A percentile compares a stretch with the other conserved stretches of the same genome.
These are phyloP conservation scores for Zootoca vivipara DNA, from an alignment of 2,113 vertebrate species.

Conservation along the genomic window DNA sequence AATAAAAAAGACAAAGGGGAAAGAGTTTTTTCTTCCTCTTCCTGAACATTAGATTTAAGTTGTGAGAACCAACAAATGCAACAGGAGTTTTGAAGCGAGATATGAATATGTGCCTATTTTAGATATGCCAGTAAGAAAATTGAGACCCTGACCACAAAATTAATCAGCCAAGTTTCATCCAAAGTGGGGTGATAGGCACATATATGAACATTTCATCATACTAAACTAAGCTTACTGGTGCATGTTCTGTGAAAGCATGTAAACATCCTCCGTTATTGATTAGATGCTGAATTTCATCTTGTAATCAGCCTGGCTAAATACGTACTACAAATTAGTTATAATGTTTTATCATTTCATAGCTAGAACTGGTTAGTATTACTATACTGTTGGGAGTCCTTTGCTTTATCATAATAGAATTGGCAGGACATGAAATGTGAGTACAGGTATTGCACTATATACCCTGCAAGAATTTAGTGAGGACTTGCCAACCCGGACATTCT, in stretches of 20 bases:
- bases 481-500: constrained; percentile 10
- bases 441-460: not conserved
- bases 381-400: constrained; percentile 10
- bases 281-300: not conserved
- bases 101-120: not conserved
- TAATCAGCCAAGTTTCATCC: not conserved
- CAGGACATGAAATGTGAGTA: constrained; percentile 12
- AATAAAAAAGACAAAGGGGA: not conserved
- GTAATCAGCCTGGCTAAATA: constrained; percentile 11
- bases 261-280: not conserved
- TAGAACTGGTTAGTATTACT: constrained; percentile 20
- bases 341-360: constrained; percentile 36
- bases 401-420: not conserved
- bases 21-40: constrained; percentile 23
- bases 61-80: not conserved
- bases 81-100: not conserved
- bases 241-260: not conserved
- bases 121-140: not conserved
- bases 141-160: not conserved
- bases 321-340: not conserved
- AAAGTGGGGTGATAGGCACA: not conserved
- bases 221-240: not conserved
- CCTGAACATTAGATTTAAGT: not conserved
- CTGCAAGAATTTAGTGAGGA: constrained; percentile 9
- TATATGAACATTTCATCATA: not conserved